These are phyloP conservation scores for Ypsolopha sequella DNA, from an alignment of 2,888 invertebrate species.

Conservation along the genomic window DNA sequence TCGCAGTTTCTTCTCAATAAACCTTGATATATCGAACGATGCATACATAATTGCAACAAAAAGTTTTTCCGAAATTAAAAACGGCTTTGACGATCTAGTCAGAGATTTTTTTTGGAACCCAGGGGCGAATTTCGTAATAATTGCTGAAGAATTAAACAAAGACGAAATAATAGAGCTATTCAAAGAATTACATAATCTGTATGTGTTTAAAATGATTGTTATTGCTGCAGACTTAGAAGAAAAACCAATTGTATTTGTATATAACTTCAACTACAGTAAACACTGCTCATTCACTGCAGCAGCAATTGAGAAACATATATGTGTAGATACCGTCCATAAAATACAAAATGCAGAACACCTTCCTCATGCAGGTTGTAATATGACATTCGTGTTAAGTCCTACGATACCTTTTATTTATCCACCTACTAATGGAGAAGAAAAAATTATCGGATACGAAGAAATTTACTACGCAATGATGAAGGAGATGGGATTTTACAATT, in stretches of 20 bases:
- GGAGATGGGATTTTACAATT: too few species aligned
- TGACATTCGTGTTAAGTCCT: conserved; percentile 2
- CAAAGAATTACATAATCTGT: not conserved
- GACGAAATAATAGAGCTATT: not conserved
- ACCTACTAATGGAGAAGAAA: not conserved
- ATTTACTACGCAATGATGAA: too few species aligned
- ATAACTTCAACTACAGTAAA: not conserved
- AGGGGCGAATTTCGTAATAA: not conserved
- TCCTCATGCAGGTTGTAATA: conserved; percentile 8
- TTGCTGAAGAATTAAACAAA: not conserved
- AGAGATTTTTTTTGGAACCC: conserved; percentile 2
- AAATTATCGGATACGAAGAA: too few species aligned
- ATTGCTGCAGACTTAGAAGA: not conserved
- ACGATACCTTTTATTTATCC: conserved; percentile 4
- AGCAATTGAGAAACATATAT: conserved; percentile 6
- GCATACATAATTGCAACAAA: not conserved
- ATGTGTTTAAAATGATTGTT: not conserved
- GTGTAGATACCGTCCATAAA: not conserved
- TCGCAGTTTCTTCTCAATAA: not conserved
- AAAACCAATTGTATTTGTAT: not conserved
- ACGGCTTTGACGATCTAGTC: not conserved
- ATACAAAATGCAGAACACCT: not conserved
- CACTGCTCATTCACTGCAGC: conserved; percentile 7
- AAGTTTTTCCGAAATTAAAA: not conserved
- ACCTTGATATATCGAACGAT: not conserved